phyloP scores from a whole-genome alignment of 2,113 vertebrate genomes.

The Chrysemys picta region DNA sequence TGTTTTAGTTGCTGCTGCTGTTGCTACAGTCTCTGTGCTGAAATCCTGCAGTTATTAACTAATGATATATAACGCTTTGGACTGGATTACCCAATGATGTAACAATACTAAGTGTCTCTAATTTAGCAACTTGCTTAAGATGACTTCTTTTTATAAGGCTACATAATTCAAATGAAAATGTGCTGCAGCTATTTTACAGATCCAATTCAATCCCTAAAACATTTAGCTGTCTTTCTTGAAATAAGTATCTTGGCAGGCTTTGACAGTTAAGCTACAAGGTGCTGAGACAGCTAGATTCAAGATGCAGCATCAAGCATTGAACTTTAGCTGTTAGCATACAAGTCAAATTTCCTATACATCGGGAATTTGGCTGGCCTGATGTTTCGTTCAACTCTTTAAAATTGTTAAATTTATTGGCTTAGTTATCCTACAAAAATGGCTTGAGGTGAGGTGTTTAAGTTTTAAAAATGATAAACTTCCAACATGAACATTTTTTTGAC shows the following conservation, averaged over 20 bases:
- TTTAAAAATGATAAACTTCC: conserved; percentile 7
- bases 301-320: not conserved
- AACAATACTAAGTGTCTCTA: not conserved
- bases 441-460: not conserved
- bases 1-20: not conserved
- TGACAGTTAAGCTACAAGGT: conserved; percentile 20
- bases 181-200: conserved; percentile 24
- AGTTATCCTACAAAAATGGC: conserved; percentile 10
- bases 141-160: conserved; percentile 31
- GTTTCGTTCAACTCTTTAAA: conserved; percentile 25
- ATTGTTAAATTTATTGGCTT: conserved; percentile 38
- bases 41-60: not conserved
- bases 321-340: conserved; percentile 9
- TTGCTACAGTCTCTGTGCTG: not conserved
- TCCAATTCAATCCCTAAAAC: conserved; percentile 1
- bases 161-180: conserved; percentile 29
- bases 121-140: conserved; percentile 12
- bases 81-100: not conserved
- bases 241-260: conserved; percentile 20
- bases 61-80: not conserved
- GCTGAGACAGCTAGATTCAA: conserved; percentile 59
- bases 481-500: not conserved
- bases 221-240: conserved; percentile 46
- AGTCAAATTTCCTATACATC: conserved; percentile 17
- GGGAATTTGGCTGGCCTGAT: conserved; percentile 34